Evolutionary conservation across 2,888 invertebrate genomes (phyloP).

Genomic region (Allacma fusca): DNA sequence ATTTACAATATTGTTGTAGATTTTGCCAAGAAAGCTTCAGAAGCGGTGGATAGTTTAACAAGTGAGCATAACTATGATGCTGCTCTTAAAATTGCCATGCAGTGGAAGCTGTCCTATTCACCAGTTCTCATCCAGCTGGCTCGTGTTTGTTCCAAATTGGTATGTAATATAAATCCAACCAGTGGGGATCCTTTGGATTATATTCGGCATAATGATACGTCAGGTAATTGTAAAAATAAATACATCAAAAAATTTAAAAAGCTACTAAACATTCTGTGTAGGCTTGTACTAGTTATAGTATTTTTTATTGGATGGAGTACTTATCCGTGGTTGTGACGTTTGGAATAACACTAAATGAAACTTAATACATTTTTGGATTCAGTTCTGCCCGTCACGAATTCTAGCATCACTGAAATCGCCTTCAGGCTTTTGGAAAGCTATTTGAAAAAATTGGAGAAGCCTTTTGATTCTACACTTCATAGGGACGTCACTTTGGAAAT

Average conservation of each 20-base stretch:
- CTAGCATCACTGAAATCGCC: constrained; percentile 52
- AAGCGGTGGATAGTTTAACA: constrained; percentile 50
- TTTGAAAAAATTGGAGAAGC: constrained; percentile 49
- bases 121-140: constrained; percentile 51
- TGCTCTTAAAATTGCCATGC: constrained; percentile 54
- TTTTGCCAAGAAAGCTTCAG: constrained; percentile 50
- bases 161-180: constrained; percentile 52
- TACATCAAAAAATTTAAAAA: too few species aligned
- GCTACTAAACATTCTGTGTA: too few species aligned
- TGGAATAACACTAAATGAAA: too few species aligned
- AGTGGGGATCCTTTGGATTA: constrained; percentile 57
- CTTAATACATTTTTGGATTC: constrained; percentile 29
- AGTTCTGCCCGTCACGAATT: constrained; percentile 56
- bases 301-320: too few species aligned
- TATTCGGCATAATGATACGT: constrained; percentile 55
- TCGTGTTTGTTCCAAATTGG: constrained; percentile 48
- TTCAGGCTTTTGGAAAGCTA: constrained; percentile 57
- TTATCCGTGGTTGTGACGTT: too few species aligned
- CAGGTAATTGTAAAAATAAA: constrained; percentile 53
- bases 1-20: constrained; percentile 37
- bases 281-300: too few species aligned
- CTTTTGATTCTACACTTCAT: constrained; percentile 53
- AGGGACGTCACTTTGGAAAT: constrained; percentile 53
- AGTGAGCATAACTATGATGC: constrained; percentile 54
- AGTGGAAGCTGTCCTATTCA: constrained; percentile 51